Evolutionary conservation across 2,113 vertebrate species (phyloP), one percentile per base, ranked within the genome.

Genomic region (Mustela lutreola): DNA sequence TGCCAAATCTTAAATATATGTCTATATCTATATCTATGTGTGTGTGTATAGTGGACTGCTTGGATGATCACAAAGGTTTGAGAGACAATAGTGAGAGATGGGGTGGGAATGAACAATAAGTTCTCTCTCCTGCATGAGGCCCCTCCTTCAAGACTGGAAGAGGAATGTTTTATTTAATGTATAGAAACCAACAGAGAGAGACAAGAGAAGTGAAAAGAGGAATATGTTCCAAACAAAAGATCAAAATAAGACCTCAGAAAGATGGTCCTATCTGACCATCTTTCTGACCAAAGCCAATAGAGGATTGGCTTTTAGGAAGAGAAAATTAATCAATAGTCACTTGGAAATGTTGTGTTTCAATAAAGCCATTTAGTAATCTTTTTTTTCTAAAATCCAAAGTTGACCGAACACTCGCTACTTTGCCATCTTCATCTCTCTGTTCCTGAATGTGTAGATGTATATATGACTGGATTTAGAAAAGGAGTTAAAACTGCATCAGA

Each of bases 401-500:
- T 39, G 70, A 73, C 70, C 11, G 10, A 71, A 71, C n/a, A 89
- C 31, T 93, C 85, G 93, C 48, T 12, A 92, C 33, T 93, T 95
- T 31, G 92, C 92, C 4, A 15, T 39, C 79, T 93, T 94, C 97
- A 95, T 95, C 15, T 96, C 95, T 81, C 71, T 73, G 21, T 97
- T 93, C 36, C 89, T 95, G 14, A 97, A 84, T 63, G 28, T 65
- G 28, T 31, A 65, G 28, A 31, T 65, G 12, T 65, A 65, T 65
- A 65, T 31, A 65, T 73, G 70, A 24, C 70, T 22, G 19, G 70
- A 39, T 73, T 73, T 73, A 96, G 56, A 75, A 95, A 95, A 19
- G 97, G 89, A 75, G 73, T 97, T n/a, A 96, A 73, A 90, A 97
- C 33, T 75, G 93, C 89, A 96, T 97, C 95, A 96, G 94, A 92